Percentiles rank a stretch among this genome's conserved stretches.
Evolutionary conservation across 2,113 vertebrate genomes (phyloP).

Genomic region (Orientallactaga bullata): DNA sequence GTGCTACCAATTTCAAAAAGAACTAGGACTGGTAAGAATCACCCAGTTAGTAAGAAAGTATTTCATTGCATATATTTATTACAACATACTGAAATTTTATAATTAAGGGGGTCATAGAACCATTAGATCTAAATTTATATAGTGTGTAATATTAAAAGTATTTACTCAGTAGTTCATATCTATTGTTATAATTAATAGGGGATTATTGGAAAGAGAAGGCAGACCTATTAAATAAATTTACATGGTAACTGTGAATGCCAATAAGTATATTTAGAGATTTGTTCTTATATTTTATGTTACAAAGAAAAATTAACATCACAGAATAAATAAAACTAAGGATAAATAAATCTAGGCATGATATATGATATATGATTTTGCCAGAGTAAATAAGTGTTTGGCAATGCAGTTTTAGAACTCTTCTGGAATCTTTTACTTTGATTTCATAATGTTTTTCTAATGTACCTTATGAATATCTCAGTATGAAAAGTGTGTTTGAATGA

Average conservation of each 20-base stretch:
- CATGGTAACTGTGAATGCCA: neutral
- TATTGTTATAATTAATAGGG: constrained; percentile 5
- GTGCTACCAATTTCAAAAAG: neutral
- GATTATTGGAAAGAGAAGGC: neutral
- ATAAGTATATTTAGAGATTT: neutral
- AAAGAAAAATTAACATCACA: neutral
- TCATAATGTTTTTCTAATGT: neutral
- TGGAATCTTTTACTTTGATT: neutral
- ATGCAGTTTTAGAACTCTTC: neutral
- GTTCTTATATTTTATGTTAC: neutral
- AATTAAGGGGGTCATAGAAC: neutral
- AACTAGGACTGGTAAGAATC: neutral
- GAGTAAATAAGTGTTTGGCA: neutral
- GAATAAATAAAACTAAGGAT: constrained; percentile 4
- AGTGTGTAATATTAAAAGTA: neutral
- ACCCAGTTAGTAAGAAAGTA: neutral
- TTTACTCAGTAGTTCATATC: neutral
- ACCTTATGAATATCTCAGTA: neutral
- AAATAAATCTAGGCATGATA: neutral
- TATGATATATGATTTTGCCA: neutral
- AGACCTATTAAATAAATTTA: neutral
- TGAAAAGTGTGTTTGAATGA: neutral
- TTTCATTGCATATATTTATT: neutral
- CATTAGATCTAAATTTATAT: neutral
- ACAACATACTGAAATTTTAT: neutral